phyloP scores from a whole-genome alignment of 2,888 invertebrate species.

The Apocheima hispidaria region DNA sequence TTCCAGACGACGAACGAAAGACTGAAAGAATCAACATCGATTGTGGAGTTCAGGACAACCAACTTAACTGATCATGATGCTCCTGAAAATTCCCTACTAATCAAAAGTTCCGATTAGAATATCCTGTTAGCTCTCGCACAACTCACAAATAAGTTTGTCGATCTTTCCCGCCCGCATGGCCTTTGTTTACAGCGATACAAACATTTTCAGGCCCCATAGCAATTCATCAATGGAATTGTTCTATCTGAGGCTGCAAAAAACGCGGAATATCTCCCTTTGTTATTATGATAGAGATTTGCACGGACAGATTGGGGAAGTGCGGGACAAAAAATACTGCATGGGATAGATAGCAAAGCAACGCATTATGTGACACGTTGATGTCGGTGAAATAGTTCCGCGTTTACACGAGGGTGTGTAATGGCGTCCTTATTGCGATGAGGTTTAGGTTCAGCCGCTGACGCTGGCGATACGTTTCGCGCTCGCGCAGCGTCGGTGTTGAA shows the following conservation, averaged over 20 bases:
- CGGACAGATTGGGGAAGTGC: slow-evolving; percentile 15
- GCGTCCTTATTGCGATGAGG: too few relatives aligned
- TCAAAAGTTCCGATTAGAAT: too few relatives aligned
- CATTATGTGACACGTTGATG: background rate
- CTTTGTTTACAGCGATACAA: slow-evolving; percentile 37
- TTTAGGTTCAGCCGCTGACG: too few relatives aligned
- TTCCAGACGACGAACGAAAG: too few relatives aligned
- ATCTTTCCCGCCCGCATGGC: slow-evolving; percentile 36
- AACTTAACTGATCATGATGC: too few relatives aligned
- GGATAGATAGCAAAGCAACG: background rate
- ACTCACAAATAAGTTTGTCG: background rate
- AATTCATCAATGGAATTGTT: slow-evolving; percentile 33
- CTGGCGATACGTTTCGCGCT: too few relatives aligned
- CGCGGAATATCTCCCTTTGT: slow-evolving; percentile 17
- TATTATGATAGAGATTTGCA: slow-evolving; percentile 26
- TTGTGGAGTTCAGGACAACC: too few relatives aligned
- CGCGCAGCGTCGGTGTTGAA: too few relatives aligned
- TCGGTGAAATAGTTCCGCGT: background rate
- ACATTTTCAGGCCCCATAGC: slow-evolving; percentile 12
- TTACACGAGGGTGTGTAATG: too few relatives aligned
- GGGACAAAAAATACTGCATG: slow-evolving; percentile 7
- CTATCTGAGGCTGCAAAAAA: slow-evolving; percentile 24
- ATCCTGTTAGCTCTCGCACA: too few relatives aligned
- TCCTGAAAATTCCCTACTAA: too few relatives aligned
- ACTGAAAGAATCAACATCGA: too few relatives aligned